Conservation (phyloP, 1,140 invertebrate species). For the Zaprionus ornatus region DNA sequence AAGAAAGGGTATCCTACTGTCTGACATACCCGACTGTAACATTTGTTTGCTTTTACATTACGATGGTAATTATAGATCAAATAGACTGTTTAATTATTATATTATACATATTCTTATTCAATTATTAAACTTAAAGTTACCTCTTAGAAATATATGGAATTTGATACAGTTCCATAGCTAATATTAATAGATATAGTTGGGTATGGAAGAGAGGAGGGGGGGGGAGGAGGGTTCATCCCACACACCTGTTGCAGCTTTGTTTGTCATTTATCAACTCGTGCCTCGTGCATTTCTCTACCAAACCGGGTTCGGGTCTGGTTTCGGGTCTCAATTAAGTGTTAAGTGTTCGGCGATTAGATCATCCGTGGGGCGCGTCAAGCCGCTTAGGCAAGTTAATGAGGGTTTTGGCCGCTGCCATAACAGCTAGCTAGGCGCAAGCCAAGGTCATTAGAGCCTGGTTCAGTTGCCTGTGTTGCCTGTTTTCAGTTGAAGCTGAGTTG, state of each 20-base stretch:
- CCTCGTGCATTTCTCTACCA: conserved; percentile 36
- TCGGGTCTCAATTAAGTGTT: conserved; percentile 45
- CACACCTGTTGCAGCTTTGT: conserved; percentile 25
- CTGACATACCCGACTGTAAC: too few relatives aligned
- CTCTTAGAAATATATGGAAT: neutral
- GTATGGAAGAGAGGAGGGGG: neutral
- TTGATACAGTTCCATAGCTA: neutral
- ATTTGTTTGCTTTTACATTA: neutral
- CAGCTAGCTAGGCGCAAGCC: conserved; percentile 24
- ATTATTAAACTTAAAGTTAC: neutral
- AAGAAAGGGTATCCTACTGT: too few relatives aligned
- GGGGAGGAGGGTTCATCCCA: neutral
- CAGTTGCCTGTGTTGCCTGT: neutral
- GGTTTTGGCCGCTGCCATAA: conserved; percentile 10
- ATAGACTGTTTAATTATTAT: neutral
- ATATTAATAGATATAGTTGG: neutral
- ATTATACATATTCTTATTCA: neutral
- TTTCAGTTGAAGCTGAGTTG: conserved; percentile 35
- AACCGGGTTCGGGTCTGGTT: conserved; percentile 6
- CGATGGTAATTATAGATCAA: neutral
- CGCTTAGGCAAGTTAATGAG: conserved; percentile 54
- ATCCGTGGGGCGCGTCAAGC: conserved; percentile 54
- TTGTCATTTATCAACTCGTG: conserved; percentile 48
- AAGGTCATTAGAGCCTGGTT: conserved; percentile 46
- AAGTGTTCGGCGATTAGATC: conserved; percentile 64